Evolutionary conservation across 1,140 invertebrate genomes (phyloP), one percentile per base, ranked within the genome.

Genomic region (Pararge aegeria): DNA sequence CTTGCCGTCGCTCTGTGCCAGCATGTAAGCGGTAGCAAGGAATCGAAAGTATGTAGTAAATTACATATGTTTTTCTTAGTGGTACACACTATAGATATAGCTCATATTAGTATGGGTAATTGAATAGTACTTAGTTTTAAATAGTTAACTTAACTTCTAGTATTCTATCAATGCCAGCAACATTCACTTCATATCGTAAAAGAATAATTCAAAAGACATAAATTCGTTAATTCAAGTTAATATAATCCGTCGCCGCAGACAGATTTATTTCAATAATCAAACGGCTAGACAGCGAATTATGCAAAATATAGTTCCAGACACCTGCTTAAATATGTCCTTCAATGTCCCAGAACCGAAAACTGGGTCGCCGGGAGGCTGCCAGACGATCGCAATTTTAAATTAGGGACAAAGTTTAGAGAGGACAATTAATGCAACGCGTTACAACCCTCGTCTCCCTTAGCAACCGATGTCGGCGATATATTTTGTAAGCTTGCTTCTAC

Each of bases 361-460:
- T 88, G 78, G 83, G 85, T 87, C 82, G 75, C 40, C 68, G 65
- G 76, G 62, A 78, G 78, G 74, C 72, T 77, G 64, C 79, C 75
- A 88, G 83, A 88, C 85, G 79, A 85, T 87, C 82, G 86, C 78
- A 80, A 88, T 83, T 88, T 83, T 80, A 87, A 88, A 88, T 87
- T 78, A 83, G 76, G 68, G 63, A 56, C 72, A 73, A 72, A 73
- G 66, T 74, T 67, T 59, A 55, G 67, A 51, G 66, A 62, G 70
- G 61, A 68, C 73, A 66, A 70, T 71, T 66, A 73, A 70, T 76
- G 70, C 75, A 76, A 78, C 72, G 63, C 24, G n/a, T 66, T 66
- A 61, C 42, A 19, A 61, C 46, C 54, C 44, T 67, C 40, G 42
- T 5, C 42, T 30, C 66, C 55, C 71, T 70, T 66, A 61, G 55